Percentiles rank a stretch among this genome's conserved stretches.
These are phyloP conservation scores for Orientallactaga bullata DNA, from an alignment of 2,113 vertebrate species.

Conservation along the genomic window DNA sequence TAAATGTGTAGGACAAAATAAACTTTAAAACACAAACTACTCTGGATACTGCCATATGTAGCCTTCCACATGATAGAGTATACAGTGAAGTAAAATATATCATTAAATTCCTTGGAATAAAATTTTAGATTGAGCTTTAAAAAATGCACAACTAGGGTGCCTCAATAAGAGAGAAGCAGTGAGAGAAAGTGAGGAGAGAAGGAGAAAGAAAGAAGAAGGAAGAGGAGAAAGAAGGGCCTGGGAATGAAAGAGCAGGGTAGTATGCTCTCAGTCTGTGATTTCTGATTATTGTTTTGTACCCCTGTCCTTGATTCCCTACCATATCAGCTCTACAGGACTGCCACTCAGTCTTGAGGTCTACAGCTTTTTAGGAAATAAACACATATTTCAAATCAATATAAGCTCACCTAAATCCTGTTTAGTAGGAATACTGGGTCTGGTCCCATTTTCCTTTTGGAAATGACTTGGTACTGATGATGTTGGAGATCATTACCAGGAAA, in stretches of 20 bases:
- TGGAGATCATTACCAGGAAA: background rate
- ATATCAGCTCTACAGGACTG: background rate
- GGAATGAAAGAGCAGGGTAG: too few species aligned
- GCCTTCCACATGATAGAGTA: background rate
- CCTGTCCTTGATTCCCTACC: background rate
- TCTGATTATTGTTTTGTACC: background rate
- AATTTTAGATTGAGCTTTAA: background rate
- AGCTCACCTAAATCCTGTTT: background rate
- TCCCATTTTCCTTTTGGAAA: slow-evolving; percentile 54
- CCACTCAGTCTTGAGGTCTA: background rate
- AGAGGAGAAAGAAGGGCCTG: too few species aligned
- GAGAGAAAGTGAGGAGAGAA: too few species aligned
- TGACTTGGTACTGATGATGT: background rate
- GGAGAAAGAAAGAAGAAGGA: too few species aligned
- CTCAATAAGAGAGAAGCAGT: too few species aligned
- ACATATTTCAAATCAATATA: slow-evolving; percentile 45
- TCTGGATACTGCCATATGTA: background rate
- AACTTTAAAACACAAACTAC: background rate
- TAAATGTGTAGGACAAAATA: background rate
- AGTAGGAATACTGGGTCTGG: background rate
- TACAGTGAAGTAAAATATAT: background rate
- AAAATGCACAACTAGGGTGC: background rate
- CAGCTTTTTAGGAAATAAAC: slow-evolving; percentile 16
- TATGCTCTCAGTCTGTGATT: background rate
- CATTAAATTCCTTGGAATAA: background rate